A percentile compares a stretch with the other conserved stretches of the same genome.
phyloP scores from a whole-genome alignment of 1,140 invertebrate genomes.

The Tyrophagus putrescentiae region DNA sequence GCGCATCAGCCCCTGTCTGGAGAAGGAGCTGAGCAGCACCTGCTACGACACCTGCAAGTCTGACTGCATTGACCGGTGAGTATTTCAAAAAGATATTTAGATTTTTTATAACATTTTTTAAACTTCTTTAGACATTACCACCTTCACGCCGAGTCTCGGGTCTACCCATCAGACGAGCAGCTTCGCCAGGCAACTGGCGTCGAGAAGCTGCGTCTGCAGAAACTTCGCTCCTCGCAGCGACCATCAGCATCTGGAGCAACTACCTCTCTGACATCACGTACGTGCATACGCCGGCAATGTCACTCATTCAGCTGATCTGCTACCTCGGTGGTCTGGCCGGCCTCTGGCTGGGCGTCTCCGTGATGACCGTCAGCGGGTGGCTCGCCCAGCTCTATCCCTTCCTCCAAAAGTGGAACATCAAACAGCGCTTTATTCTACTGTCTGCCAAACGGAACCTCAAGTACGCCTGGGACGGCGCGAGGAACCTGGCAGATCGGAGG shows the following conservation, averaged over 20 bases:
- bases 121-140: slow-evolving; percentile 18
- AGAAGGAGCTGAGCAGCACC: slow-evolving; percentile 15
- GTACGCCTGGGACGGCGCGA: neutral
- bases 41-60: slow-evolving; percentile 18
- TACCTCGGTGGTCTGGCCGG: slow-evolving; percentile 20
- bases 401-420: slow-evolving; percentile 15
- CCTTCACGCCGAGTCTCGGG: slow-evolving; percentile 8
- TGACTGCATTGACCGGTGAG: slow-evolving; percentile 20
- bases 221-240: slow-evolving; percentile 10
- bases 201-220: neutral
- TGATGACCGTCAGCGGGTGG: slow-evolving; percentile 19
- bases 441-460: neutral
- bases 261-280: slow-evolving; percentile 17
- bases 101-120: neutral
- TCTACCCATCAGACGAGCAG: slow-evolving; percentile 19
- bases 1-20: slow-evolving; percentile 9
- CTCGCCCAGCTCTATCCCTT: slow-evolving; percentile 21
- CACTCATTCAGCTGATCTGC: slow-evolving; percentile 16
- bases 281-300: slow-evolving; percentile 20
- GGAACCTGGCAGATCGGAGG: neutral
- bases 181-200: slow-evolving; percentile 9
- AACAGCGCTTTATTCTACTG: slow-evolving; percentile 6
- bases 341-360: slow-evolving; percentile 18
- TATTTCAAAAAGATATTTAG: neutral
- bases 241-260: slow-evolving; percentile 15